phyloP scores from a whole-genome alignment of 2,113 vertebrate genomes.

The Australoheros scitulus region DNA sequence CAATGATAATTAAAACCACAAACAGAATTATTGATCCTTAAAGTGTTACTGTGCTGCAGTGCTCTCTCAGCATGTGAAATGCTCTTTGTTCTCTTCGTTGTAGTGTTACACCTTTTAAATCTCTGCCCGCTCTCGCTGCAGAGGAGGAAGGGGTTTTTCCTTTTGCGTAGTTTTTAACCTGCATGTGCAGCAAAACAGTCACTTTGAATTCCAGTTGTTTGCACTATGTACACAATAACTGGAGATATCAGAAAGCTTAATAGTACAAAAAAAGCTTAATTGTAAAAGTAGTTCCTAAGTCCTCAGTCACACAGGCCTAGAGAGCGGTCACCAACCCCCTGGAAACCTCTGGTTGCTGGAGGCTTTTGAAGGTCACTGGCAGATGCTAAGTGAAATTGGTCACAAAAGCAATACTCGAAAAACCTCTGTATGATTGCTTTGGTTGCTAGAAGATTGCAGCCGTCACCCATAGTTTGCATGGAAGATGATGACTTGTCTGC shows the following conservation, averaged over 20 bases:
- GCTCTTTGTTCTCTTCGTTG: neutral
- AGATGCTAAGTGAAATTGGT: neutral
- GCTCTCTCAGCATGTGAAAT: neutral
- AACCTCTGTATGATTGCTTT: neutral
- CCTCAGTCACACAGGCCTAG: neutral
- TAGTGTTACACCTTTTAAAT: constrained; percentile 3
- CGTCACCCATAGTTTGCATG: neutral
- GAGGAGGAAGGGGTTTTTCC: neutral
- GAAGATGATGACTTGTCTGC: neutral
- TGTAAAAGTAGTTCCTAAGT: neutral
- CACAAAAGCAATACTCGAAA: neutral
- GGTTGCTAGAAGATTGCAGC: neutral
- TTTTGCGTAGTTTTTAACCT: neutral
- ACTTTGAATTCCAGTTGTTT: constrained; percentile 1
- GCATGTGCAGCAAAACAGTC: neutral
- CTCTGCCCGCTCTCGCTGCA: neutral
- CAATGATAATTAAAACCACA: neutral
- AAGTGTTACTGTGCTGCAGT: neutral
- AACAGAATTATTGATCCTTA: neutral
- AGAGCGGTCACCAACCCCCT: neutral
- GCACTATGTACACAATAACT: neutral
- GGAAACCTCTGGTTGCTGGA: neutral
- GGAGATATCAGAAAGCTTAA: neutral
- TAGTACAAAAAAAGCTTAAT: too few relatives aligned
- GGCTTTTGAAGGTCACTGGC: neutral